These are phyloP conservation scores for Sebastes flavidus DNA, from an alignment of 2,797 vertebrate species.

Conservation along the genomic window DNA sequence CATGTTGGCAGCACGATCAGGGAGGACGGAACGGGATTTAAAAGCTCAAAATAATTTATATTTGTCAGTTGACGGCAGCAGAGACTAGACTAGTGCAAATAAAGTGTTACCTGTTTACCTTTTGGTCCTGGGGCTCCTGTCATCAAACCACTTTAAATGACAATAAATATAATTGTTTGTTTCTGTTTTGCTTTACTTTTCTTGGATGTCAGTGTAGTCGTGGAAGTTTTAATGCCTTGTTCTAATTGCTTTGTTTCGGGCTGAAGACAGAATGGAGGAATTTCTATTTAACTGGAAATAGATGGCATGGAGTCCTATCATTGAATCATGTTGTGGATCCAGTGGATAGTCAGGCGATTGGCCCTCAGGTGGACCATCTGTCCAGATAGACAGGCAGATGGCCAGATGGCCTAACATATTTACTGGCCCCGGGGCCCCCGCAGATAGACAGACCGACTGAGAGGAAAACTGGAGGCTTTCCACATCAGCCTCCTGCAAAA, in stretches of 20 bases:
- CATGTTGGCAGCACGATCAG: not conserved
- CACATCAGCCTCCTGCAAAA: constrained; percentile 44
- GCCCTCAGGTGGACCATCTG: constrained; percentile 60
- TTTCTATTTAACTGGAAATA: constrained; percentile 18
- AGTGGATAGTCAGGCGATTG: constrained; percentile 22
- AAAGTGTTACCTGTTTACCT: not conserved
- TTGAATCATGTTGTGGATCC: constrained; percentile 35
- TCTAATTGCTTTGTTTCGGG: not conserved
- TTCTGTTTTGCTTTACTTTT: not conserved
- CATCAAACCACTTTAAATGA: not conserved
- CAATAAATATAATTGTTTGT: not conserved
- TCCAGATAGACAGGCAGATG: constrained; percentile 45
- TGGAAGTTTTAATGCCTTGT: not conserved
- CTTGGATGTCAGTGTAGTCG: too few species aligned
- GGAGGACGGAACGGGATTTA: not conserved
- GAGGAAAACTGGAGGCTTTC: constrained; percentile 41
- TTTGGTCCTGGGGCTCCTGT: not conserved
- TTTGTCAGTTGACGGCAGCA: not conserved
- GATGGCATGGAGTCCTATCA: not conserved
- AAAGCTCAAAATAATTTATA: not conserved
- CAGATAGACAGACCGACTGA: constrained; percentile 8
- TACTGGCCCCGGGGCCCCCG: constrained; percentile 21
- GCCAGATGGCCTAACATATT: constrained; percentile 57
- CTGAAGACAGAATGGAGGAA: not conserved
- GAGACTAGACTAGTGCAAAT: not conserved